A percentile compares a stretch with the other conserved stretches of the same genome.
phyloP scores from a whole-genome alignment of 2,888 invertebrate genomes.

The Tolmerus cingulatus region DNA sequence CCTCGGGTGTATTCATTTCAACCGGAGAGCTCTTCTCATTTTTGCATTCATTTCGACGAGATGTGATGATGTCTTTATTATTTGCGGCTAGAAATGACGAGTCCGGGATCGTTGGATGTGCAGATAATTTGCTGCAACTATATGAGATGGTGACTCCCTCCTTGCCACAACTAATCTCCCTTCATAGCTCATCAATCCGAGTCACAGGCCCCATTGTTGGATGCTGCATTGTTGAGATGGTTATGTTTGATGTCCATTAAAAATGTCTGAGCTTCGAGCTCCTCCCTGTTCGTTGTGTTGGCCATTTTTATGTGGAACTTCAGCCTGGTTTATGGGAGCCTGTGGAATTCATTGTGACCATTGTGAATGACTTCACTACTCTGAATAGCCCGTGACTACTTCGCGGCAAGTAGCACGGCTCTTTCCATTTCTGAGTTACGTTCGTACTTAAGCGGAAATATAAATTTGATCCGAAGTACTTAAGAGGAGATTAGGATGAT shows the following conservation, averaged over 20 bases:
- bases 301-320: not conserved
- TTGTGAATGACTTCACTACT: slow-evolving; percentile 16
- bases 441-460: not conserved
- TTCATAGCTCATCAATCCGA: slow-evolving; percentile 29
- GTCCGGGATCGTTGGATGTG: slow-evolving; percentile 5
- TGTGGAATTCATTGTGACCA: not conserved
- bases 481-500: not conserved
- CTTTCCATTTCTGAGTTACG: not conserved
- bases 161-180: not conserved
- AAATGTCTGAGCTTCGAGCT: not conserved
- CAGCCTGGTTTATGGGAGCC: not conserved
- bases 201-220: not conserved
- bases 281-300: not conserved
- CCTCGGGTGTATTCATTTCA: not conserved
- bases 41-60: slow-evolving; percentile 1
- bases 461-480: not conserved
- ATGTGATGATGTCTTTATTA: slow-evolving; percentile 25
- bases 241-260: slow-evolving; percentile 19
- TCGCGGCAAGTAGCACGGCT: not conserved
- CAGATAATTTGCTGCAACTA: slow-evolving; percentile 29
- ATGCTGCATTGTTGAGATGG: not conserved
- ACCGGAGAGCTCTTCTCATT: not conserved
- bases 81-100: not conserved
- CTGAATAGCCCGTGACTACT: not conserved
- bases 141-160: not conserved